Base-by-base conservation (phyloP, 1,140 invertebrate species). In the Varroa destructor region DNA sequence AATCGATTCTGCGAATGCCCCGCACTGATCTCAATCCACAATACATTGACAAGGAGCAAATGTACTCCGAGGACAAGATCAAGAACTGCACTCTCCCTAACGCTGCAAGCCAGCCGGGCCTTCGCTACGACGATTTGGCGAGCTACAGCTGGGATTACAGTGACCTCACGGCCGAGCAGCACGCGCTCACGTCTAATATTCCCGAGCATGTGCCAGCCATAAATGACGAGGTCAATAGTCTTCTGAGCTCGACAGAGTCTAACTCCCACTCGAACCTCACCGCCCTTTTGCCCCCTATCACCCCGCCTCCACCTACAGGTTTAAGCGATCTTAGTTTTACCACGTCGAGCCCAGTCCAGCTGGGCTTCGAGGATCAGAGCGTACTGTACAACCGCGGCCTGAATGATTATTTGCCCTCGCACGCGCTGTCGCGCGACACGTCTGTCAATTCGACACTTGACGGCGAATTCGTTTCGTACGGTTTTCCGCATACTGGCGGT, bases 101-200 rank as follows among this genome's bases (percentile, higher is more conserved):
- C 61, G 61, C 61, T 67, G 61, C 61, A 67, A 67, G 61, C 61
- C 61, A 67, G 61, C 61, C 61, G 12, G 61, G 61, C 61, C 61
- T 67, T 67, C 61, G 61, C 61, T 67, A 67, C 61, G 61, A 67
- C 37, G 61, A 67, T 46, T 37, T 67, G 61, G 40, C 40, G 61
- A 46, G 61, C 61, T 67, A 67, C 61, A 67, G 61, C 61, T 67
- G 61, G 61, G 61, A 67, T 67, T 67, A 67, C 61, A 67, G 61
- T 40, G 61, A 67, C 61, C 61, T 67, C 40, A 67, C 61, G 12
- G 61, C 61, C 61, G 61, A 67, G 46, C 61, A 67, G 61, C 40
- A 46, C 40, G 61, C 61, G 61, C 61, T 67, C 36, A 67, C 61
- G 37, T 67, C 61, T 1, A 67, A 67, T 40, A 67, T 67, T 4